Percentiles rank a stretch among this genome's conserved stretches.
phyloP scores from a whole-genome alignment of 2,797 vertebrate genomes.

The Agapornis canus region DNA sequence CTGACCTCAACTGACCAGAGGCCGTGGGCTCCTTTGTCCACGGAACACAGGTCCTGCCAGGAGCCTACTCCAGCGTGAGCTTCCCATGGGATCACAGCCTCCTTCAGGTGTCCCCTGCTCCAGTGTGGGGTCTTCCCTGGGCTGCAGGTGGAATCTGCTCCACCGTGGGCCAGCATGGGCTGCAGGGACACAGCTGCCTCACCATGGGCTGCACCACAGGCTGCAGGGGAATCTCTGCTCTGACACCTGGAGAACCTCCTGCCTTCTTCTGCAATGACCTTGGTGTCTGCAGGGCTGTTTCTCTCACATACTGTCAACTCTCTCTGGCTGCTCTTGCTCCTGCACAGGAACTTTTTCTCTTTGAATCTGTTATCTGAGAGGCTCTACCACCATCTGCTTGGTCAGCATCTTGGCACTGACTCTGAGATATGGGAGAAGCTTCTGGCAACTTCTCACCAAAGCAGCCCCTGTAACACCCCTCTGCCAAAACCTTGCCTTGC shows the following conservation, averaged over 20 bases:
- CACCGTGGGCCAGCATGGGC: rapidly evolving
- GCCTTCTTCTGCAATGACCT: too few relatives aligned
- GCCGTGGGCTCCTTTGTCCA: not conserved
- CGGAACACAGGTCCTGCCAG: not conserved
- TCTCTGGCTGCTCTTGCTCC: not conserved
- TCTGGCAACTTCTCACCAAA: not conserved
- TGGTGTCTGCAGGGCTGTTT: not conserved
- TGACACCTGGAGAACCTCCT: not conserved
- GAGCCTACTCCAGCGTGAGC: not conserved
- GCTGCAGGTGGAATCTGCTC: not conserved
- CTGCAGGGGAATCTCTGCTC: not conserved
- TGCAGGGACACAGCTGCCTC: not conserved
- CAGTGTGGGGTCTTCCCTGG: not conserved
- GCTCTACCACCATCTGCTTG: rapidly evolving
- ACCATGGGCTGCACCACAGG: not conserved
- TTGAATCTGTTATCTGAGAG: not conserved
- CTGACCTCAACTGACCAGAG: not conserved
- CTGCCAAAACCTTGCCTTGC: not conserved
- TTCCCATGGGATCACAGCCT: not conserved
- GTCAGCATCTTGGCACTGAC: not conserved
- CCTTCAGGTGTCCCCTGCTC: not conserved
- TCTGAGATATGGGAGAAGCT: not conserved
- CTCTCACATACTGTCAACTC: not conserved
- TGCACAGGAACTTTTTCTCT: not conserved
- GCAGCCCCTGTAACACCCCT: not conserved